Base-by-base conservation (phyloP, 2,888 invertebrate species). In the Yponomeuta sedellus region DNA sequence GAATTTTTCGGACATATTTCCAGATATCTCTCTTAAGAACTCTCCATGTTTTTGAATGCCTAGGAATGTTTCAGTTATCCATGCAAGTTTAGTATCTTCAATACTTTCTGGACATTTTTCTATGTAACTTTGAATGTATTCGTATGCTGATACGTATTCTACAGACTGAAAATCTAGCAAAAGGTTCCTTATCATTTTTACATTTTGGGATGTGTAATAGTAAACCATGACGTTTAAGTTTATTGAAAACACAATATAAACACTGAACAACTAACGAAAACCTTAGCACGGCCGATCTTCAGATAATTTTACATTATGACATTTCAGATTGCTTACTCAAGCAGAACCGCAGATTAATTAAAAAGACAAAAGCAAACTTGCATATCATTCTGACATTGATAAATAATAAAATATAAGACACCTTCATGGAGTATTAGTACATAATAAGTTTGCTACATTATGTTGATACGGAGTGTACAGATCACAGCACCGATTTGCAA, bases 21-120 rank as follows among this genome's bases (percentile, higher is more conserved):
- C 69, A 28, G 79, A 73, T 67, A 88, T 74, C 65, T 79, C 75
- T 67, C 75, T 80, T 11, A 89, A 71, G 68, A 90, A 88, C 16
- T 70, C 67, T 1, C 66, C 70, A 70, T 91, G 86, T 69, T 85
- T 89, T 64, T 87, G 78, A 69, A 83, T 78, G 44, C 83, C 79
- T 11, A 90, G 71, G 69, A 89, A 90, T 2, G 82, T 79, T 74
- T 89, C 85, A 1, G 80, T 80, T 58, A 86, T 81, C 89, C 89
- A 90, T 20, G 81, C 79, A 67, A 88, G 71, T 73, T 89, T 90
- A 1, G 78, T 63, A 68, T 87, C 85, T 56, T 85, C 81, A 20
- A 71, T 78, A 28, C 69, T 69, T 66, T 85, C 81, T n/a, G 86
- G 81, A 73, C 82, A 86, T 72, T 84, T 85, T 73, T 85, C 82